Base-by-base conservation (phyloP, 2,888 invertebrate genomes). In the Epinotia brunnichana region DNA sequence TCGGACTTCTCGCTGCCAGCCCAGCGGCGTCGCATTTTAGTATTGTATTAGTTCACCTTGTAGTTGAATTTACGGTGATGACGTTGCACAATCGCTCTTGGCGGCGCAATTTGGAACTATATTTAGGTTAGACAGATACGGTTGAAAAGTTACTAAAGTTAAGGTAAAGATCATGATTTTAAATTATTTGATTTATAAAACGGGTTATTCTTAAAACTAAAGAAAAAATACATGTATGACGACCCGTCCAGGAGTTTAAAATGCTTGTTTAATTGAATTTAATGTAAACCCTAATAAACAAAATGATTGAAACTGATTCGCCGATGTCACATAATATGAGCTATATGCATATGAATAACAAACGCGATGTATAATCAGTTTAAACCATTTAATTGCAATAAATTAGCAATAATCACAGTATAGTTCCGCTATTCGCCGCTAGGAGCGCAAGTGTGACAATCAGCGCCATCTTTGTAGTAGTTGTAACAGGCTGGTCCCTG, bases 401-500 rank as follows among this genome's bases (percentile, higher is more conserved):
- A 48, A 48, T 7, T 5, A 48, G 48, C 48, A n/a, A 48, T n/a
- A 48, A 48, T 63, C 24, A 29, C 17, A 29, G 19, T 39, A 13
- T 53, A 44, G 48, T 61, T 67, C 13, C 48, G 21, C 29, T 44
- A 56, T 17, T 3, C 17, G 35, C 56, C 67, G 24, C 61, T 17
- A 62, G 56, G 61, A 44, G 71, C 71, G 67, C 48, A 35, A 3
- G 61, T 51, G 10, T 21, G 48, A 35, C 54, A n/a, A 61, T 15
- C 48, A 64, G 70, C 74, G 77, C 74, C 75, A 77, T 74, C 74
- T 74, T 75, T 78, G 81, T 87, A 83, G 83, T 88, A 86, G 85
- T 80, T 77, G 76, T 82, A 81, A 76, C 91, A 88, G 92, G 92
- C 92, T 91, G 92, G 92, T 88, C 85, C 92, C 90, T 89, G 88